A percentile compares a stretch with the other conserved stretches of the same genome.
Conservation (phyloP, 2,113 vertebrate species). For the Prietella phreatophila region DNA sequence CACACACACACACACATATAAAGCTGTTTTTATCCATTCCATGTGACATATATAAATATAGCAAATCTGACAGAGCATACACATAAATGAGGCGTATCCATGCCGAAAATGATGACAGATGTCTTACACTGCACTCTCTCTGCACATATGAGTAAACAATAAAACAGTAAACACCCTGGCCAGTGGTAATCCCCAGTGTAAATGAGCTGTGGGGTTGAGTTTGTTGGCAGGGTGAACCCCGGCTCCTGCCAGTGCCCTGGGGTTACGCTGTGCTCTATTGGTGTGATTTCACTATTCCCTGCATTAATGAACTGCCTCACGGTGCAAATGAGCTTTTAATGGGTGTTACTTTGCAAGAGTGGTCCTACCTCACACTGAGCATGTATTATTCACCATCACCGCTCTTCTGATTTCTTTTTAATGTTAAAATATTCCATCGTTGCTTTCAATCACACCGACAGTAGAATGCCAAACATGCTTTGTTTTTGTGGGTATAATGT, state of each 20-base stretch:
- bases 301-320: constrained; percentile 97
- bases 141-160: constrained; percentile 57
- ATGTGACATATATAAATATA: not conserved
- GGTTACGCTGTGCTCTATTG: constrained; percentile 81
- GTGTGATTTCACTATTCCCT: constrained; percentile 78
- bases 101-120: constrained; percentile 47
- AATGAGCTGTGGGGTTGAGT: constrained; percentile 73
- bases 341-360: constrained; percentile 89
- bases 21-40: not conserved
- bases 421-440: constrained; percentile 72
- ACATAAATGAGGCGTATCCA: constrained; percentile 26
- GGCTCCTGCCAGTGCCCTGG: constrained; percentile 74
- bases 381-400: constrained; percentile 63
- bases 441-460: constrained; percentile 71
- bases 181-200: constrained; percentile 78
- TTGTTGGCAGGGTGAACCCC: constrained; percentile 72
- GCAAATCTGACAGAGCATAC: not conserved
- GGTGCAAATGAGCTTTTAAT: constrained; percentile 98
- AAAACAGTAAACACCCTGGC: constrained; percentile 46
- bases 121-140: constrained; percentile 56
- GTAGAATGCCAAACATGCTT: constrained; percentile 9
- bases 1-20: not conserved
- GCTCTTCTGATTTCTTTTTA: constrained; percentile 62
- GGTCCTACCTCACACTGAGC: constrained; percentile 70
- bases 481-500: no score